Conservation (phyloP, 2,113 vertebrate genomes). For the Entomyzon cyanotis region DNA sequence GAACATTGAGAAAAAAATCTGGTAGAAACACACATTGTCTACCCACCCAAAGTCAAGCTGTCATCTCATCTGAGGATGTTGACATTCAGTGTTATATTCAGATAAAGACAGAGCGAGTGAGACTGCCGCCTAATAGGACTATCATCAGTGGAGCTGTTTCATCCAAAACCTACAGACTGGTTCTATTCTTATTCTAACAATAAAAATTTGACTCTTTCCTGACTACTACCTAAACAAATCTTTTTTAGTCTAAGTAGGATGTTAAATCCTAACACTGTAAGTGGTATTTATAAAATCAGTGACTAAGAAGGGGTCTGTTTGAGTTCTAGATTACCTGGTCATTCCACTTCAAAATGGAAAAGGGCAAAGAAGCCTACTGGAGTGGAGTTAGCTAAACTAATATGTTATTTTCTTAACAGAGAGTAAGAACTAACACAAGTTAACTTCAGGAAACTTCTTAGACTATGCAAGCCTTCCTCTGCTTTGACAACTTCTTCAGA, state of each 20-base stretch:
- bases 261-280: background rate
- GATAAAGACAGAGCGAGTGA: background rate
- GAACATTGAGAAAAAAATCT: background rate
- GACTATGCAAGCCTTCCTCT: background rate
- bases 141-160: background rate
- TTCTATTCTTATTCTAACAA: background rate
- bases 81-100: background rate
- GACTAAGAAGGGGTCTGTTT: background rate
- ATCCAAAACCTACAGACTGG: background rate
- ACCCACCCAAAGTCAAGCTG: background rate
- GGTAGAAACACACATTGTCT: background rate
- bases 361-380: background rate
- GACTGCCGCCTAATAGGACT: background rate
- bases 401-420: background rate
- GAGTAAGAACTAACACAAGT: background rate
- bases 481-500: background rate
- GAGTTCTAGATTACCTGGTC: background rate
- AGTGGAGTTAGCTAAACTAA: background rate
- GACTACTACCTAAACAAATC: background rate
- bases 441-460: background rate
- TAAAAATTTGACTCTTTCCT: background rate
- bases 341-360: background rate
- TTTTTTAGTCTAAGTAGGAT: background rate
- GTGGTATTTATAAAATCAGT: background rate
- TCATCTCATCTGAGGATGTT: background rate